Percentiles rank a stretch among this genome's conserved stretches.
phyloP scores from a whole-genome alignment of 2,113 vertebrate species.

The Capreolus pygargus region DNA sequence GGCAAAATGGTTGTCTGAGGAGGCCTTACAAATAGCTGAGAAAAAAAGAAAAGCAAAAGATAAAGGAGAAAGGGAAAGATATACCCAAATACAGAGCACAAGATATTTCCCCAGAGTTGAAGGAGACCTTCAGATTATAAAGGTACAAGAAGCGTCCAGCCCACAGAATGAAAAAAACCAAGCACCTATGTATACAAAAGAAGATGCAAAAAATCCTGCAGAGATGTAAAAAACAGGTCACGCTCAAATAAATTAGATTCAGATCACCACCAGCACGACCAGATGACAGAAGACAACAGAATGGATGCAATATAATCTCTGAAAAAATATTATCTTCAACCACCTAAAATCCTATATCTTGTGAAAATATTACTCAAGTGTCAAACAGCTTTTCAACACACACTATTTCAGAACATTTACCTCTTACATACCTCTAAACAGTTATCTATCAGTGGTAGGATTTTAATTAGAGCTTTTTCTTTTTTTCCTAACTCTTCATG shows the following conservation, averaged over 20 bases:
- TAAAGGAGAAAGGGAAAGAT: neutral
- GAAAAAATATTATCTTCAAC: slow-evolving; percentile 7
- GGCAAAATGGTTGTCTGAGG: neutral
- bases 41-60: neutral
- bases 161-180: neutral
- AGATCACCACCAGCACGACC: neutral
- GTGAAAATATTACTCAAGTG: neutral
- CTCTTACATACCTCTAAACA: neutral
- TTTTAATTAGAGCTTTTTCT: neutral
- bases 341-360: neutral
- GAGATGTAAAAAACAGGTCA: neutral
- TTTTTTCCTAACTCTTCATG: neutral
- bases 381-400: neutral
- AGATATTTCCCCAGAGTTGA: neutral
- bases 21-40: neutral
- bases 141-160: neutral
- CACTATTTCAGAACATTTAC: neutral
- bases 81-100: neutral
- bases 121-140: neutral
- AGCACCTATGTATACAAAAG: neutral
- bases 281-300: neutral
- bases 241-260: neutral
- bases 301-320: neutral
- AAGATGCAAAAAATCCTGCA: neutral
- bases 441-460: neutral